Percentiles rank a stretch among this genome's conserved stretches.
Evolutionary conservation across 2,113 vertebrate species (phyloP).

Genomic region (Tursiops truncatus): DNA sequence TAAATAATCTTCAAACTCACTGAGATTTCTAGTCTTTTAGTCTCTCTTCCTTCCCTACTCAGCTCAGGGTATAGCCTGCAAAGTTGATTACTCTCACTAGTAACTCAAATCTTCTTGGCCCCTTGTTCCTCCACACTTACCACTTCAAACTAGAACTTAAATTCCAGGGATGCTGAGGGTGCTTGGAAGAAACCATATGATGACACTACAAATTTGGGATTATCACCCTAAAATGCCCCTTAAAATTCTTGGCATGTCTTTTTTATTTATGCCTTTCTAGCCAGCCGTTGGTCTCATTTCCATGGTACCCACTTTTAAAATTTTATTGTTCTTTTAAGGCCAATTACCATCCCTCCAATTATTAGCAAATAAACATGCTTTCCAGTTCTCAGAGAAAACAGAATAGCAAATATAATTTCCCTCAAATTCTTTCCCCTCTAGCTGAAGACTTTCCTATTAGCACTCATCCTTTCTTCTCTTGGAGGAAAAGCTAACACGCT

Average conservation of each 20-base stretch:
- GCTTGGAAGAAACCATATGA: background rate
- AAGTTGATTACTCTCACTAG: background rate
- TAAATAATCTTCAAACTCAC: background rate
- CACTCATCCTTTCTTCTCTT: background rate
- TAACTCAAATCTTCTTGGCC: background rate
- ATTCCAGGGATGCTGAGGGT: background rate
- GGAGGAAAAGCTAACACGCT: background rate
- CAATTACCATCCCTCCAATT: background rate
- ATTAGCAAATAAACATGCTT: background rate
- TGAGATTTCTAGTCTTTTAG: background rate
- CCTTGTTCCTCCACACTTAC: background rate
- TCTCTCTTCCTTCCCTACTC: background rate
- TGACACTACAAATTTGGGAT: background rate
- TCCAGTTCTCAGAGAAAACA: background rate
- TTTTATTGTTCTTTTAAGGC: background rate
- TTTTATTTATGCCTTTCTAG: background rate
- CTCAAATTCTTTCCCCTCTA: background rate
- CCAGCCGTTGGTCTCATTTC: background rate
- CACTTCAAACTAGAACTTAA: background rate
- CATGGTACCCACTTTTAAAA: background rate
- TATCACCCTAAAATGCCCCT: background rate
- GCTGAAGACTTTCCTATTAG: background rate
- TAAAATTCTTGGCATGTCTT: background rate
- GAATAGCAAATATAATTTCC: background rate
- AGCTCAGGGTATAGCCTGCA: background rate